phyloP scores from a whole-genome alignment of 2,797 vertebrate species.

The Meda fulgida region DNA sequence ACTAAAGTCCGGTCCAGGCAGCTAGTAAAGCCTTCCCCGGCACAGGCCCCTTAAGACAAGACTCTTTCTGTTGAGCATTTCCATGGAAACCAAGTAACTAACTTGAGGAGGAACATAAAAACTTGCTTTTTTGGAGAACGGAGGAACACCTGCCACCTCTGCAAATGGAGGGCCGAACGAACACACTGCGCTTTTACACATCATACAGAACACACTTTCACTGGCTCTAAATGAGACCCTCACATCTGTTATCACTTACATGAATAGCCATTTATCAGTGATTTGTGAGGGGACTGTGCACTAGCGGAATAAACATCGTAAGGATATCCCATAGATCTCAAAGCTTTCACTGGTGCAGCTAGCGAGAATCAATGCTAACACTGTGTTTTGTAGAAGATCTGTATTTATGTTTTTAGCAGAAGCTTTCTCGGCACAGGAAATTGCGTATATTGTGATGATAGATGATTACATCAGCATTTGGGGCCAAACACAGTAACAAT shows the following conservation, averaged over 20 bases:
- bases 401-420: neutral
- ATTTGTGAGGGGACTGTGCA: slow-evolving; percentile 45
- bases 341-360: slow-evolving; percentile 25
- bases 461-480: slow-evolving; percentile 10
- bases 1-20: slow-evolving; percentile 66
- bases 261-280: slow-evolving; percentile 57
- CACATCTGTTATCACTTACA: slow-evolving; percentile 61
- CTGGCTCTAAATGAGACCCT: slow-evolving; percentile 52
- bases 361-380: slow-evolving; percentile 32
- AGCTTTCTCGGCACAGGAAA: slow-evolving; percentile 5
- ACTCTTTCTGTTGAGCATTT: slow-evolving; percentile 84
- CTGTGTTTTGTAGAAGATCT: slow-evolving; percentile 12
- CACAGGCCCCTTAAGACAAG: slow-evolving; percentile 82
- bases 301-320: slow-evolving; percentile 31
- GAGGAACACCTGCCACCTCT: slow-evolving; percentile 83
- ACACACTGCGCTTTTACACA: slow-evolving; percentile 63
- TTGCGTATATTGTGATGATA: slow-evolving; percentile 29
- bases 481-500: neutral
- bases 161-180: slow-evolving; percentile 68
- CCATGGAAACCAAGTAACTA: slow-evolving; percentile 83
- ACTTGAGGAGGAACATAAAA: slow-evolving; percentile 84
- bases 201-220: slow-evolving; percentile 61
- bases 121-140: slow-evolving; percentile 82
- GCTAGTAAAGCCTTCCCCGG: slow-evolving; percentile 69
- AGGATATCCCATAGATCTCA: slow-evolving; percentile 46